Conservation (phyloP, 2,797 vertebrate species). For the Premnoplex brunnescens region DNA sequence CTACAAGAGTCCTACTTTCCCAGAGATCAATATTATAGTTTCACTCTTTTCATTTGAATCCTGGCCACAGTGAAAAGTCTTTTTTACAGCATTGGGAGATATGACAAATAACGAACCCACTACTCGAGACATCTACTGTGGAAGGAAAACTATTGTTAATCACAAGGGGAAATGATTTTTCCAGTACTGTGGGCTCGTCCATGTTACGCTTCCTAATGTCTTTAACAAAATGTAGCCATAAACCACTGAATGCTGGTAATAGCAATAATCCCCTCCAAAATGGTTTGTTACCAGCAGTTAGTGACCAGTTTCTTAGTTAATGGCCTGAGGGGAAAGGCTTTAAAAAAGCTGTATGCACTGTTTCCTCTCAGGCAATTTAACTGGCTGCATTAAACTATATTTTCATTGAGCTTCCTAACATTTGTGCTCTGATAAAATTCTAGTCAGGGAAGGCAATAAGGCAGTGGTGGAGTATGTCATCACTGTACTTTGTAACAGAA, state of each 20-base stretch:
- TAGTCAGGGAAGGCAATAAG: constrained; percentile 49
- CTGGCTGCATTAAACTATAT: constrained; percentile 76
- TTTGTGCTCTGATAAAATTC: constrained; percentile 73
- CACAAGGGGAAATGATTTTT: constrained; percentile 58
- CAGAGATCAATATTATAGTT: constrained; percentile 59
- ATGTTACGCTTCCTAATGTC: constrained; percentile 40
- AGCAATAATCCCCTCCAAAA: constrained; percentile 77
- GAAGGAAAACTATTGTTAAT: constrained; percentile 62
- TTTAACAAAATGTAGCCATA: constrained; percentile 77
- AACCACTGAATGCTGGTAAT: constrained; percentile 73
- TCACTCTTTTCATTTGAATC: constrained; percentile 62
- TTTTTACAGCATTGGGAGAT: constrained; percentile 61
- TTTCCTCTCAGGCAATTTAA: constrained; percentile 82
- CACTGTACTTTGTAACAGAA: constrained; percentile 18
- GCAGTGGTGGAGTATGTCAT: constrained; percentile 24
- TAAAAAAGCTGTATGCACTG: constrained; percentile 70
- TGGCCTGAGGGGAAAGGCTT: constrained; percentile 80
- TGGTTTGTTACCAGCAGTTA: constrained; percentile 78
- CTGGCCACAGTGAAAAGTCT: constrained; percentile 49
- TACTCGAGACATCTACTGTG: neutral
- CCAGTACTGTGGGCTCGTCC: constrained; percentile 15
- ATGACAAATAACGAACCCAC: constrained; percentile 56
- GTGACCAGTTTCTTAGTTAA: constrained; percentile 82
- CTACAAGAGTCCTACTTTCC: constrained; percentile 48
- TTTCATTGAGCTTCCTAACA: constrained; percentile 74